Percentiles rank a stretch among this genome's conserved stretches.
These are phyloP conservation scores for Mamestra brassicae DNA, from an alignment of 2,888 invertebrate species.

Conservation along the genomic window DNA sequence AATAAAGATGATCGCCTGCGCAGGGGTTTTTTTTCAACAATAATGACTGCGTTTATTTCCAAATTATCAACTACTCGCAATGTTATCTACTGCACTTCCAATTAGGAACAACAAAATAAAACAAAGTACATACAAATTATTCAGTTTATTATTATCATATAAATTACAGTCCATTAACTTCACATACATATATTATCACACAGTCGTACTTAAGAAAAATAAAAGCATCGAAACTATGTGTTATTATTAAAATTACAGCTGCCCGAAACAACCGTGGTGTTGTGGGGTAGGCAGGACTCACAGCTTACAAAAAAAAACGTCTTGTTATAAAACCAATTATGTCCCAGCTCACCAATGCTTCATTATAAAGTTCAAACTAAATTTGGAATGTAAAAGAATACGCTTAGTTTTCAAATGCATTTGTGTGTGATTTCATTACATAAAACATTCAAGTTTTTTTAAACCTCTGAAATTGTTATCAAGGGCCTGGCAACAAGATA, in stretches of 20 bases:
- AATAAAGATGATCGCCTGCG: not conserved
- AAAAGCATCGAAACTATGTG: slow-evolving; percentile 42
- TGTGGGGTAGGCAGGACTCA: slow-evolving; percentile 34
- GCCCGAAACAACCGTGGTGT: slow-evolving; percentile 50
- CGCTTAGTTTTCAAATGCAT: not conserved
- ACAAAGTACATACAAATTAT: slow-evolving; percentile 74
- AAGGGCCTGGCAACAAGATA: no score
- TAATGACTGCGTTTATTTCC: not conserved
- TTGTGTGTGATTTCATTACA: not conserved
- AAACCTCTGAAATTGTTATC: not conserved
- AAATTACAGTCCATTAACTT: slow-evolving; percentile 82
- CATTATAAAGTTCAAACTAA: not conserved
- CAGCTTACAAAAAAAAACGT: slow-evolving; percentile 16
- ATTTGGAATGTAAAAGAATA: slow-evolving; percentile 7
- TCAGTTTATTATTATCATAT: slow-evolving; percentile 82
- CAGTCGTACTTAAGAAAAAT: slow-evolving; percentile 67
- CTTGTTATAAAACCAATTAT: slow-evolving; percentile 5
- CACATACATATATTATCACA: slow-evolving; percentile 66
- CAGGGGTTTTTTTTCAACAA: not conserved
- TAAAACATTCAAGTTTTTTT: not conserved
- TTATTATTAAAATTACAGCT: slow-evolving; percentile 57
- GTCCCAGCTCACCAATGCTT: not conserved
- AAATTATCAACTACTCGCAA: not conserved
- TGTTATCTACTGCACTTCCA: not conserved
- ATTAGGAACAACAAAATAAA: slow-evolving; percentile 26